phyloP scores from a whole-genome alignment of 2,888 invertebrate genomes.

The Opisthograptis luteolata region DNA sequence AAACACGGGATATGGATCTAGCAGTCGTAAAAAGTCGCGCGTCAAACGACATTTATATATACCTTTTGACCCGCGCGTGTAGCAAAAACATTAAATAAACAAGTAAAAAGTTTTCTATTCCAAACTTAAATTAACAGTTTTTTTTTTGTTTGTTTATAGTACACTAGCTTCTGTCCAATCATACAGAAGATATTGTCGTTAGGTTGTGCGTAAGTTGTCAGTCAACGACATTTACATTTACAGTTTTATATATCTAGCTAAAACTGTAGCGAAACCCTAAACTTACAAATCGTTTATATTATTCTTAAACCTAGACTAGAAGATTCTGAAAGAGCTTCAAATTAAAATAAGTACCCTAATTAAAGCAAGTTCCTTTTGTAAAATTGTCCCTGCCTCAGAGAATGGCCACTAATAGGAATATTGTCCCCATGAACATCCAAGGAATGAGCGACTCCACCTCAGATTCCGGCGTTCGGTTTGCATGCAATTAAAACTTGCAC shows the following conservation, averaged over 20 bases:
- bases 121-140: no score
- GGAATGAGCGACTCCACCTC: conserved; percentile 52
- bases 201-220: no score
- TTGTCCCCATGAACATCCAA: conserved; percentile 52
- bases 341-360: background rate
- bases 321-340: background rate
- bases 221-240: no score
- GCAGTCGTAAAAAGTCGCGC: conserved; percentile 59
- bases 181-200: no score
- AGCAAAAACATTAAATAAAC: conserved; percentile 25
- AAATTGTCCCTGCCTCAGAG: background rate
- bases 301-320: no score
- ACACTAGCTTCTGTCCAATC: no score
- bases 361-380: background rate
- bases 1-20: conserved; percentile 55
- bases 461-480: conserved; percentile 63
- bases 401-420: conserved; percentile 47
- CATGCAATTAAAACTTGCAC: conserved; percentile 79
- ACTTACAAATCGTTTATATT: no score
- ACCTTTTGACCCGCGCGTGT: conserved; percentile 16
- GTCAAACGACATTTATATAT: conserved; percentile 51
- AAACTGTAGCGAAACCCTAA: no score
- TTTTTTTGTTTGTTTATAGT: no score
- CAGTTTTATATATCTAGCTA: no score
- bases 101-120: no score